Evolutionary conservation across 1,140 invertebrate species (phyloP).

Genomic region (Apis florea): DNA sequence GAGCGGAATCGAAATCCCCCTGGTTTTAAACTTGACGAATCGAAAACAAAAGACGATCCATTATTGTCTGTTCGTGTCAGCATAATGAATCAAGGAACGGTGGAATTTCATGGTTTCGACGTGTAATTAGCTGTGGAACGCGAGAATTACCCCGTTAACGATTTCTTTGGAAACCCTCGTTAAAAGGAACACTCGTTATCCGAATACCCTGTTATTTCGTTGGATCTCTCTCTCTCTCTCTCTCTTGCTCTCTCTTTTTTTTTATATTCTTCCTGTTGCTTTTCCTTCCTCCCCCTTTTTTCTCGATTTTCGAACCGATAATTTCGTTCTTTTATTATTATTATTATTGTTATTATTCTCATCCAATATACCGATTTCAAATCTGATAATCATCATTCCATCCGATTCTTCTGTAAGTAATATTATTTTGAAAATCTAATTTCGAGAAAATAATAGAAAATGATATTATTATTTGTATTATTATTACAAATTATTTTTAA

Average conservation of each 20-base stretch:
- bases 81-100: constrained; percentile 43
- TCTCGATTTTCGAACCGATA: not conserved
- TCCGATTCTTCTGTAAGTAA: no score
- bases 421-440: no score
- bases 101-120: constrained; percentile 20
- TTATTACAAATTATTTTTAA: no score
- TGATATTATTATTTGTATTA: no score
- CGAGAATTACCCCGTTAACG: constrained; percentile 43
- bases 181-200: constrained; percentile 36
- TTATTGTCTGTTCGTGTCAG: constrained; percentile 21
- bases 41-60: constrained; percentile 42
- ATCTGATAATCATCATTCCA: no score
- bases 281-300: not conserved
- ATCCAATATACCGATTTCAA: no score
- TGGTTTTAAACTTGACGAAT: constrained; percentile 30
- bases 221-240: not conserved
- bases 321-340: no score
- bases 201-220: constrained; percentile 34
- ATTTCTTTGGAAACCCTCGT: constrained; percentile 44
- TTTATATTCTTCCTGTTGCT: not conserved
- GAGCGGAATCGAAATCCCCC: not conserved
- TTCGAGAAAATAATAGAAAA: no score
- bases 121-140: constrained; percentile 42
- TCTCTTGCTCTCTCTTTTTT: not conserved
- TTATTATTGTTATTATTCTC: no score